Percentiles rank a stretch among this genome's conserved stretches.
These are phyloP conservation scores for Biston stratarius DNA, from an alignment of 2,888 invertebrate genomes.

Conservation along the genomic window DNA sequence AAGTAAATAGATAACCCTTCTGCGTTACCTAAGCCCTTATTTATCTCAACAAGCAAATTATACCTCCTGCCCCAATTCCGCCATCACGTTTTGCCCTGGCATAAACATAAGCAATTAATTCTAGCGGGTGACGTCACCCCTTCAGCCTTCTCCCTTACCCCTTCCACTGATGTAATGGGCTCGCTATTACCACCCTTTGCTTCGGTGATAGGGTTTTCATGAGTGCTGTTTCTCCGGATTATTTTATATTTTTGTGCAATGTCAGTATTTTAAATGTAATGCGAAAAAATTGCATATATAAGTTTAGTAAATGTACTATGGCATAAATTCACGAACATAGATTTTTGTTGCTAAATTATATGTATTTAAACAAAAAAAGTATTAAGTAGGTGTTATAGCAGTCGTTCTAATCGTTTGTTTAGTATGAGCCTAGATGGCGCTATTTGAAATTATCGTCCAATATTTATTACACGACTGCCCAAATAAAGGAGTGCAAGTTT, in stretches of 20 bases:
- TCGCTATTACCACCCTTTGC: conserved; percentile 32
- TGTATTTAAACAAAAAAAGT: no score
- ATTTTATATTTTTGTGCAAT: not conserved
- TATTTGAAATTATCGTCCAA: no score
- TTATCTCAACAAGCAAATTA: conserved; percentile 22
- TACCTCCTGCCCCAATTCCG: conserved; percentile 58
- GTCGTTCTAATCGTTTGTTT: no score
- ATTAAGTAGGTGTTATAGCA: no score
- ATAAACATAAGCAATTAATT: conserved; percentile 82
- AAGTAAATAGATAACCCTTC: not conserved
- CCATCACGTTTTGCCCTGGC: conserved; percentile 70
- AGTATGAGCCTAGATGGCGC: no score
- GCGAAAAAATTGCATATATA: no score
- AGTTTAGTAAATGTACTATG: no score
- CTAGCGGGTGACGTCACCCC: conserved; percentile 75
- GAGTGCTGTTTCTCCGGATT: not conserved
- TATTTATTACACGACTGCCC: no score
- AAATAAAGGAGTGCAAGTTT: no score
- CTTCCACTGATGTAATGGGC: conserved; percentile 41
- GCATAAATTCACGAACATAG: no score
- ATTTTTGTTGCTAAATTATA: no score
- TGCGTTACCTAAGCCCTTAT: not conserved
- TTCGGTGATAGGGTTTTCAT: conserved; percentile 36
- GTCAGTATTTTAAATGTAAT: no score
- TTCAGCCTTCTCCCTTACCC: conserved; percentile 39